Conservation (phyloP, 2,888 invertebrate genomes). For the Hofmannophila pseudospretella region DNA sequence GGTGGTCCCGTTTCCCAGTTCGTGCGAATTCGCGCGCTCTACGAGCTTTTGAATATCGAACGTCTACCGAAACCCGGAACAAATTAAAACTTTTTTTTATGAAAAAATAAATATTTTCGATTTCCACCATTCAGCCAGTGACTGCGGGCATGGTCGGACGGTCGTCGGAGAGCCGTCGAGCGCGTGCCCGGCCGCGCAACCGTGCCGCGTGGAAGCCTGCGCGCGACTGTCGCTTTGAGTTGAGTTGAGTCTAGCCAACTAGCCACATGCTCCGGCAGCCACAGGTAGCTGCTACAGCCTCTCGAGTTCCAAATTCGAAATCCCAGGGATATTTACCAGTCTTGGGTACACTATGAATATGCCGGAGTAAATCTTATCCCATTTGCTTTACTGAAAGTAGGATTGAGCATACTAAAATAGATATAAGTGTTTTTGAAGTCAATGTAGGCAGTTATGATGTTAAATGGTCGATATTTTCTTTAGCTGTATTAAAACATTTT, state of each 20-base stretch:
- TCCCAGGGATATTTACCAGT: conserved; percentile 40
- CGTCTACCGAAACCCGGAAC: too few species aligned
- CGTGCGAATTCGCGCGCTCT: conserved; percentile 13
- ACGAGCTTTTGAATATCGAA: conserved; percentile 15
- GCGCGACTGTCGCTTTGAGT: conserved; percentile 70
- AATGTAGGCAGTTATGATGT: too few species aligned
- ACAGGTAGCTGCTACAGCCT: conserved; percentile 60
- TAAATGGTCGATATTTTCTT: too few species aligned
- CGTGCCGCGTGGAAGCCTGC: conserved; percentile 69
- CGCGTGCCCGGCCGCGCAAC: conserved; percentile 51
- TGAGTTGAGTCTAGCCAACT: conserved; percentile 10
- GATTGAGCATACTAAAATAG: too few species aligned
- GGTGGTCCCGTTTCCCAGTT: conserved; percentile 45
- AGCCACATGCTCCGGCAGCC: conserved; percentile 52
- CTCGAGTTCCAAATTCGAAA: conserved; percentile 46
- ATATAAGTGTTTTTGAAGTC: too few species aligned
- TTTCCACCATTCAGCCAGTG: conserved; percentile 6
- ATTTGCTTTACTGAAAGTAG: too few species aligned
- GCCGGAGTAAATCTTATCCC: too few species aligned
- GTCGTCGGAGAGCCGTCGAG: conserved; percentile 40
- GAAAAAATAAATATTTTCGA: too few species aligned
- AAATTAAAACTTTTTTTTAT: too few species aligned
- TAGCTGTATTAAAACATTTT: too few species aligned
- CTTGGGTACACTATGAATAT: too few species aligned
- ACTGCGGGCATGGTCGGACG: conserved; percentile 26